Base-by-base conservation (phyloP, 2,113 vertebrate genomes). In the Felis catus region DNA sequence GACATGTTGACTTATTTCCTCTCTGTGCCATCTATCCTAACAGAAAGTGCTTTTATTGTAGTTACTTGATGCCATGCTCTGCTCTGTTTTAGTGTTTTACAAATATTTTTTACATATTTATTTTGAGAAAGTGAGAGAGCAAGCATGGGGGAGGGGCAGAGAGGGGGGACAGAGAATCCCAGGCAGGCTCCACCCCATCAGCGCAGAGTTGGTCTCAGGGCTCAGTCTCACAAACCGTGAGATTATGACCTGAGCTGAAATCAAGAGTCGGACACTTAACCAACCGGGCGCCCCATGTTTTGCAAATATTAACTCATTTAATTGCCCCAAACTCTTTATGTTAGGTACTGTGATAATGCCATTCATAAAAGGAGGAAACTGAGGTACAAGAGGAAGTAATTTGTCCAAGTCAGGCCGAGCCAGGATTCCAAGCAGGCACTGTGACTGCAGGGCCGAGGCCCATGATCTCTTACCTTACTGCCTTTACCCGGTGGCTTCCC, bases 11-110 rank as follows among this genome's bases (percentile, higher is more conserved):
- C 74, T 65, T 80, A 15, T 73, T 91, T 68, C 71, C 73, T 83
- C 83, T 84, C 55, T 63, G 31, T 88, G 21, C n/a, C 48, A 23
- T n/a, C 41, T 76, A 13, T 45, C 45, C 16, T 80, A 36, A 82
- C 14, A 66, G 74, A 39, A 53, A 91, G 45, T 55, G 70, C 9
- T 70, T 45, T 51, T 33, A 25, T 11, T 74, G 73, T 31, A 55
- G 11, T 81, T 68, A 68, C 51, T 70, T 25, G 23, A 55, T 23
- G 10, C 79, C 36, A 2, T 36, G 15, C 12, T 73, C 48, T 58
- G 19, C 29, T 79, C 55, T 90, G 9, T 82, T 86, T 80, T 31
- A 70, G 33, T 71, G 63, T 87, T 79, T 91, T 87, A 82, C 14
- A 45, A 71, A 70, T 70, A 61, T 27, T 88, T 61, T 58, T 21